Evolutionary conservation across 2,888 invertebrate species (phyloP), one percentile per base, ranked within the genome.

Genomic region (Drosophila mercatorum): DNA sequence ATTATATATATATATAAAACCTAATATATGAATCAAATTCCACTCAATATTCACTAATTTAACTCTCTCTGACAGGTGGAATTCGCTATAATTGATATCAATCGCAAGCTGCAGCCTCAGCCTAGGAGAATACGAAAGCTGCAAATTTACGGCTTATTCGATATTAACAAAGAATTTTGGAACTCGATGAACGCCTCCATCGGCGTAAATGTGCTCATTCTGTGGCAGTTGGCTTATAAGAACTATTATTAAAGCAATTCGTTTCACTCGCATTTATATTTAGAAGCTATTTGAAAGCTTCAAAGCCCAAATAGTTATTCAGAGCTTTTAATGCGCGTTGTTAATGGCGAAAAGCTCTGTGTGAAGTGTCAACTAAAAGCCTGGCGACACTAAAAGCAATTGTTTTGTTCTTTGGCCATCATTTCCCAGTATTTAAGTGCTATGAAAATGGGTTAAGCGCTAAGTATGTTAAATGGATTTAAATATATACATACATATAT

Each of bases 191-290:
- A 47, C 43, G 28, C 40, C 5, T 86, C 80, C 17, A 65, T 76
- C 11, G 5, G 40, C 0, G 44, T 36, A 0, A 69, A 81, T 67
- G 69, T 83, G 4, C 34, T 89, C 17, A 53, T 87, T 2, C 69
- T 83, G 0, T 69, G 74, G 8, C 88, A 89, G 60, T 74, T 83
- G 62, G 84, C 83, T 2, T 89, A 84, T 22, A 81, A 81, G 44
- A 49, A 65, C 8, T 83, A 83, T 53, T 69, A 55, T 38, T 52
- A 8, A 36, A 12, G 31, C n/a, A 43, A 43, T 43, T 17, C 12
- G 3, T 17, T 51, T 34, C 17, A 22, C 51, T 34, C 5, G 12
- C 31, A 49, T 11, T 49, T 34, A 17, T 31, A 34, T 22, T 22
- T 7, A 22, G 36, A 36, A 52, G 36, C 52, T 38, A 52, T 52